phyloP scores from a whole-genome alignment of 2,888 invertebrate genomes.

The Tiliacea citrago region DNA sequence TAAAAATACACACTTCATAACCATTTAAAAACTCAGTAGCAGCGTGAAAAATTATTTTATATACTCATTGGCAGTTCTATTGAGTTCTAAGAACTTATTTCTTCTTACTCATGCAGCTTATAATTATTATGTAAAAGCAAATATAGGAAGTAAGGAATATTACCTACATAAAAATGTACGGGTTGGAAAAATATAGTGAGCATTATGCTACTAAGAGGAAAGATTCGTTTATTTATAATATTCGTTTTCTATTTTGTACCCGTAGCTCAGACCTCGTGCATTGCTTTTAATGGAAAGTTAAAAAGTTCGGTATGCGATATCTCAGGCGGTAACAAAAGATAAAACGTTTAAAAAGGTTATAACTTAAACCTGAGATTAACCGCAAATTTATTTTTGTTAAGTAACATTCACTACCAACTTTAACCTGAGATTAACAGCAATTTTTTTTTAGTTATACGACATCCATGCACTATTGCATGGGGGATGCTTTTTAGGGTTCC shows the following conservation, averaged over 20 bases:
- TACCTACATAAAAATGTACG: not conserved
- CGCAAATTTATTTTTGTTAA: no score
- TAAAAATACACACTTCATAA: not conserved
- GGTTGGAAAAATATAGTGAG: not conserved
- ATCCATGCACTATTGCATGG: not conserved
- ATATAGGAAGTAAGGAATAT: not conserved
- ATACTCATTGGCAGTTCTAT: conserved; percentile 10
- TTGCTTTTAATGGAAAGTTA: not conserved
- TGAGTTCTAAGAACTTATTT: not conserved
- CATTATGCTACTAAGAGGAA: not conserved
- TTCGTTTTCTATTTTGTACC: not conserved
- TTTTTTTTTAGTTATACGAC: no score
- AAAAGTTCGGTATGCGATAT: not conserved
- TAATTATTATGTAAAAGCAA: not conserved
- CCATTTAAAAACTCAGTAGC: not conserved
- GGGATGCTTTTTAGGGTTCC: no score
- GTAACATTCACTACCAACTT: not conserved
- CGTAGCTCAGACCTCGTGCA: no score
- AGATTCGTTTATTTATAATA: not conserved
- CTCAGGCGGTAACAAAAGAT: no score
- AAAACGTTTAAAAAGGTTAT: not conserved
- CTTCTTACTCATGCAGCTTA: not conserved
- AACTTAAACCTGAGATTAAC: not conserved
- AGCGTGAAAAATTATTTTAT: conserved; percentile 6
- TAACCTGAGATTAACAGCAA: no score